Conservation (phyloP, 2,888 invertebrate species). For the Leucania comma region DNA sequence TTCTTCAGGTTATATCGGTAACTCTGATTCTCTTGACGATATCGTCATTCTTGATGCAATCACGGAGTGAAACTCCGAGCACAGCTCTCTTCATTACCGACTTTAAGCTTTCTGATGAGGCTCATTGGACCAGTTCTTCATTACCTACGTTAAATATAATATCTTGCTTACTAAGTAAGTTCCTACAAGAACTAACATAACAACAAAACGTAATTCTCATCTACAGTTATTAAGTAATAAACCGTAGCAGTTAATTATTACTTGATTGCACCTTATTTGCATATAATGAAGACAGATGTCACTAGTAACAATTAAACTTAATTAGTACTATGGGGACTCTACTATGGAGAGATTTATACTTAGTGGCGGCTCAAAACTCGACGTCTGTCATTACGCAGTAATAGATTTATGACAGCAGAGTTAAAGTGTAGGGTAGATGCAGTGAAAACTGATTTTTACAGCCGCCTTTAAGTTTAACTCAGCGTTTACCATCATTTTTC, state of each 20-base stretch:
- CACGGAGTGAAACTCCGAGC: no score
- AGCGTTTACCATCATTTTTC: constrained; percentile 40
- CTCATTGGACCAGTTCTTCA: not conserved
- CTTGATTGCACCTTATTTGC: constrained; percentile 61
- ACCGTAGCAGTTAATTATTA: constrained; percentile 50
- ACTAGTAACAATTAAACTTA: constrained; percentile 55
- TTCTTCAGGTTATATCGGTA: no score
- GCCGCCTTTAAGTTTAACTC: no score
- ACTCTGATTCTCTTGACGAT: no score
- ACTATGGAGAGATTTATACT: not conserved
- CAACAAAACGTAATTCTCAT: constrained; percentile 24
- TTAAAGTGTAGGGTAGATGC: no score
- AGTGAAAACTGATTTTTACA: no score
- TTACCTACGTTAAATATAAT: not conserved
- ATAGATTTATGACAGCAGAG: no score
- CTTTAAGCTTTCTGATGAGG: no score
- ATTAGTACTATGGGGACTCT: constrained; percentile 37
- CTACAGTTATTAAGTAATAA: constrained; percentile 57
- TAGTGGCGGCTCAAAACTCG: no score
- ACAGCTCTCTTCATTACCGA: no score
- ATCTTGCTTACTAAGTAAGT: not conserved
- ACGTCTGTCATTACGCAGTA: no score
- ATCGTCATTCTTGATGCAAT: no score
- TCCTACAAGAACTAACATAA: not conserved
- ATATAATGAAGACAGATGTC: constrained; percentile 70